Percentiles rank a stretch among this genome's conserved stretches.
phyloP scores from a whole-genome alignment of 1,140 invertebrate genomes.

The Ooceraea biroi region DNA sequence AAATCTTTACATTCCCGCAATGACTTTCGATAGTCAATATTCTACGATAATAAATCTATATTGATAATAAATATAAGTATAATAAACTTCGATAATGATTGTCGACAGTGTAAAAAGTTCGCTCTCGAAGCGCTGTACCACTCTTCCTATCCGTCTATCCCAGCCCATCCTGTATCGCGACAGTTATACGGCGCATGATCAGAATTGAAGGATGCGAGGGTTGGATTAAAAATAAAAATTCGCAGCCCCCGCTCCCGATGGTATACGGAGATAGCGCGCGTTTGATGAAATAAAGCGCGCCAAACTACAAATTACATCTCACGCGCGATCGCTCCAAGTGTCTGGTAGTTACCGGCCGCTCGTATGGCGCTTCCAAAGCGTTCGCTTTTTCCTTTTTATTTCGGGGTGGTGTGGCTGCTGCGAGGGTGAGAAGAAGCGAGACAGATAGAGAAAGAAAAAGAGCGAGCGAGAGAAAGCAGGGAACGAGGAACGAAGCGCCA shows the following conservation, averaged over 20 bases:
- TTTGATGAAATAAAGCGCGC: conserved; percentile 22
- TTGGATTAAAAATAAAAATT: conserved; percentile 11
- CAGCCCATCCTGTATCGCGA: neutral
- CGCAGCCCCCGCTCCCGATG: neutral
- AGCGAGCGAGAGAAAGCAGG: conserved; percentile 16
- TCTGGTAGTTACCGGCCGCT: conserved; percentile 22
- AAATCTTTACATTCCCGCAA: neutral
- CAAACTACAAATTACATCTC: conserved; percentile 42
- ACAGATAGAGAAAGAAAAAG: neutral
- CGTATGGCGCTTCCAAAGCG: neutral
- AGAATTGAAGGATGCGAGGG: neutral
- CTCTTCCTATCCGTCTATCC: too few species aligned
- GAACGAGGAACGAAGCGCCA: neutral
- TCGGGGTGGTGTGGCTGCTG: conserved; percentile 42
- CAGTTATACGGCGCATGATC: neutral
- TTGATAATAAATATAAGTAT: too few species aligned
- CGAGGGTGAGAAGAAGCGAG: conserved; percentile 8
- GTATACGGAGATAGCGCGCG: neutral
- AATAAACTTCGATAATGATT: neutral
- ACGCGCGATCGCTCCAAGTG: conserved; percentile 22
- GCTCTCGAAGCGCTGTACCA: neutral
- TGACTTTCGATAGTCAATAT: neutral
- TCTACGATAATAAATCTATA: too few species aligned
- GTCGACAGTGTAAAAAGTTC: neutral
- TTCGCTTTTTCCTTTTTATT: conserved; percentile 64